Evolutionary conservation across 2,797 vertebrate species (phyloP).

Genomic region (Ispidina picta): DNA sequence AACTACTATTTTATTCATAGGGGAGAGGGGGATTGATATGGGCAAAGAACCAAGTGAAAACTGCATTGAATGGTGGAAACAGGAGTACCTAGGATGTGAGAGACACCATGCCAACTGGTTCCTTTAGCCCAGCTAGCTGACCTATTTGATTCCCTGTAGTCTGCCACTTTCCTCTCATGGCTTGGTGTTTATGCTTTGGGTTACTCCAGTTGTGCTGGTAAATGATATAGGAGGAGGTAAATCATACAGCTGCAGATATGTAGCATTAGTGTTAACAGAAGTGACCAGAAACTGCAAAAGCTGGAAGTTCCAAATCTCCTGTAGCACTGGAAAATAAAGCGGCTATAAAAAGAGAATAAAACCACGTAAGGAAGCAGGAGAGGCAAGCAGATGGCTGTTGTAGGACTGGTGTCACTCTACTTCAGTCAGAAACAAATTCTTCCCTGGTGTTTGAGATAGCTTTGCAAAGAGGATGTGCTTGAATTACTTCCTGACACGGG

Average conservation of each 20-base stretch:
- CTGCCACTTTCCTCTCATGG: not conserved
- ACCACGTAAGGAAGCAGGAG: conserved; percentile 11
- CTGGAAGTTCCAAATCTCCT: not conserved
- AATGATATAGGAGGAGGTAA: not conserved
- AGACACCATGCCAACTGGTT: not conserved
- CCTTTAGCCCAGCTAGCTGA: not conserved
- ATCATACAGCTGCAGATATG: not conserved
- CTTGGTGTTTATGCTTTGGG: not conserved
- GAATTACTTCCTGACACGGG: conserved; percentile 1
- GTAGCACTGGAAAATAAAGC: not conserved
- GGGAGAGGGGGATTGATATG: not conserved
- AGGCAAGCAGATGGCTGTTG: not conserved
- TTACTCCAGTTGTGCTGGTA: not conserved
- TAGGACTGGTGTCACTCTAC: not conserved
- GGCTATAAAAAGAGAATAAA: not conserved
- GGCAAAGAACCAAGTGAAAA: not conserved
- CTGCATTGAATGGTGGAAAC: not conserved
- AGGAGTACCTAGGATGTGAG: not conserved
- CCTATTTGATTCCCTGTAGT: not conserved
- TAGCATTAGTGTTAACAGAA: not conserved
- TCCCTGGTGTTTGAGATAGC: not conserved
- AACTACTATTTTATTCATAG: not conserved
- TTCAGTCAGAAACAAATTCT: not conserved
- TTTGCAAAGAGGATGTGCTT: conserved; percentile 9
- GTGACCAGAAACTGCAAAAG: not conserved